A percentile compares a stretch with the other conserved stretches of the same genome.
Conservation (phyloP, 1,140 invertebrate species). For the Meloidogyne chitwoodi region DNA sequence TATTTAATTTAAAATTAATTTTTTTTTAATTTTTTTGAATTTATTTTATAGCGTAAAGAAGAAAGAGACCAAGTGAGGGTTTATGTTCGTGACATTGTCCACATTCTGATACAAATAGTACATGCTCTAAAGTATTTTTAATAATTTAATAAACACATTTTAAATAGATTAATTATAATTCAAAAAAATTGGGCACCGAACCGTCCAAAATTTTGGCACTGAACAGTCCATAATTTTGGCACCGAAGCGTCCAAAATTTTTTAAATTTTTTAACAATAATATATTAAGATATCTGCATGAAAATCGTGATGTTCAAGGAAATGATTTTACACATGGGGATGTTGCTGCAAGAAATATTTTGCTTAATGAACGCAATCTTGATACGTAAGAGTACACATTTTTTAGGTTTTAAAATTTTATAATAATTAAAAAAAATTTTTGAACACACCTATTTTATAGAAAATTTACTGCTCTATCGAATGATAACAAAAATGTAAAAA, state of each 20-base stretch:
- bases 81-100: constrained; percentile 45
- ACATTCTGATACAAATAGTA: constrained; percentile 46
- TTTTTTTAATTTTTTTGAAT: background rate
- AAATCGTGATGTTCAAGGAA: constrained; percentile 41
- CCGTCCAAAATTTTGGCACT: background rate
- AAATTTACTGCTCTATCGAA: constrained; percentile 2
- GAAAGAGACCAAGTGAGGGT: constrained; percentile 36
- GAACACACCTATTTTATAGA: background rate
- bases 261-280: background rate
- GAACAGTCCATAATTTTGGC: background rate
- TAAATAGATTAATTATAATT: background rate
- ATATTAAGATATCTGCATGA: constrained; percentile 29
- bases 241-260: background rate
- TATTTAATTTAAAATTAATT: constrained; percentile 8
- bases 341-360: constrained; percentile 52
- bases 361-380: constrained; percentile 41
- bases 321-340: constrained; percentile 55
- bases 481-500: background rate
- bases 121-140: constrained; percentile 50
- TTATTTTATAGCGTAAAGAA: constrained; percentile 46
- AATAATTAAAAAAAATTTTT: too few relatives aligned
- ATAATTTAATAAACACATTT: background rate
- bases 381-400: too few relatives aligned
- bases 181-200: too few relatives aligned
- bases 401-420: too few relatives aligned